Evolutionary conservation across 2,888 invertebrate species (phyloP).

Genomic region (Eilema sororculum): DNA sequence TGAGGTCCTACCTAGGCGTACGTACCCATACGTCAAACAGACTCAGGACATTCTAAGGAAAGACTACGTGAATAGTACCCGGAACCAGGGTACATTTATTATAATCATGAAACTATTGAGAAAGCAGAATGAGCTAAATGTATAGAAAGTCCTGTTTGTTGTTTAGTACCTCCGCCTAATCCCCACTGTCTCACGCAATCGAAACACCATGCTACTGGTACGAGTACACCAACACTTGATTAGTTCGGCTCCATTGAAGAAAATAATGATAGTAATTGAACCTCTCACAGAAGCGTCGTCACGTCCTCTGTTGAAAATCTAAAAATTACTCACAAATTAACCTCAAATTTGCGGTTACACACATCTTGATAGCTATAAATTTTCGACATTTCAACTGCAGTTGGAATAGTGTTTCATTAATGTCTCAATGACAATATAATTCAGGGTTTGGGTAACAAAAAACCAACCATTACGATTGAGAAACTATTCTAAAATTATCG

Average conservation of each 20-base stretch:
- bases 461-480: neutral
- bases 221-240: no score
- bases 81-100: no score
- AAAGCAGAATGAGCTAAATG: no score
- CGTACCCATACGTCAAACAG: no score
- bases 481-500: neutral
- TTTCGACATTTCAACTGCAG: neutral
- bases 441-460: neutral
- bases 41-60: no score
- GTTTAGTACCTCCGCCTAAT: no score
- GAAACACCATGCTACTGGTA: no score
- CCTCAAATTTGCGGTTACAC: neutral
- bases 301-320: neutral
- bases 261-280: neutral
- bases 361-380: neutral
- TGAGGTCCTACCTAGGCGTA: no score
- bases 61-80: no score
- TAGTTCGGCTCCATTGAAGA: neutral
- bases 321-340: neutral
- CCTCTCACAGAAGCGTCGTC: neutral
- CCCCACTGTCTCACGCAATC: no score
- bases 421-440: neutral
- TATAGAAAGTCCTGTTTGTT: no score
- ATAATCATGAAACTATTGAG: no score
- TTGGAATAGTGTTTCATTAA: neutral